Evolutionary conservation across 2,113 vertebrate species (phyloP).

Genomic region (Saiga tatarica): DNA sequence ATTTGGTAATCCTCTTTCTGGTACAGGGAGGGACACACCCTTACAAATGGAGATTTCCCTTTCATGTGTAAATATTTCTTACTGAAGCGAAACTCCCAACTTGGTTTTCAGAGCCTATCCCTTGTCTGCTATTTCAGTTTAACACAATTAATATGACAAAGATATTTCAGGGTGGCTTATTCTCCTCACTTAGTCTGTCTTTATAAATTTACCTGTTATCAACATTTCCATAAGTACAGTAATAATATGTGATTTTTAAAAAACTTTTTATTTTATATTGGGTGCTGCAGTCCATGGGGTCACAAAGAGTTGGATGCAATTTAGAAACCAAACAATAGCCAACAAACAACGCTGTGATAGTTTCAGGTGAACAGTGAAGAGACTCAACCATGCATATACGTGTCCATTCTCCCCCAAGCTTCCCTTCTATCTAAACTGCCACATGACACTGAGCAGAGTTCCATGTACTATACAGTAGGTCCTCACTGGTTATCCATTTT

Average conservation of each 20-base stretch:
- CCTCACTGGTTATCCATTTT: not conserved
- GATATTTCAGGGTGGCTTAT: not conserved
- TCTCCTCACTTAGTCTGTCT: not conserved
- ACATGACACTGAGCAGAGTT: not conserved
- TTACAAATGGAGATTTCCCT: not conserved
- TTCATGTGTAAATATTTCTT: not conserved
- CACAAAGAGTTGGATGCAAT: not conserved
- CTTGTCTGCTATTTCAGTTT: not conserved
- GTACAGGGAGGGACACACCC: not conserved
- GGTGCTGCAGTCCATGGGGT: not conserved
- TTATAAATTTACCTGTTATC: not conserved
- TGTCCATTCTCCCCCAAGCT: not conserved
- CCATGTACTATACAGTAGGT: not conserved
- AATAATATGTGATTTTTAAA: not conserved
- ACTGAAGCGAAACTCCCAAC: not conserved
- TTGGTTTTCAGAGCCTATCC: not conserved
- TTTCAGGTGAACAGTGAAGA: not conserved
- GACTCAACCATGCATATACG: not conserved
- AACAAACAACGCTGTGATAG: not conserved
- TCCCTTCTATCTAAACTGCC: not conserved
- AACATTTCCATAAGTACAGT: not conserved
- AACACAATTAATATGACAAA: not conserved
- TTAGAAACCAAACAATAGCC: not conserved
- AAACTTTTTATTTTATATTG: not conserved
- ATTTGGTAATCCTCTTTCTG: not conserved